phyloP scores from a whole-genome alignment of 2,797 vertebrate genomes.

The Meda fulgida region DNA sequence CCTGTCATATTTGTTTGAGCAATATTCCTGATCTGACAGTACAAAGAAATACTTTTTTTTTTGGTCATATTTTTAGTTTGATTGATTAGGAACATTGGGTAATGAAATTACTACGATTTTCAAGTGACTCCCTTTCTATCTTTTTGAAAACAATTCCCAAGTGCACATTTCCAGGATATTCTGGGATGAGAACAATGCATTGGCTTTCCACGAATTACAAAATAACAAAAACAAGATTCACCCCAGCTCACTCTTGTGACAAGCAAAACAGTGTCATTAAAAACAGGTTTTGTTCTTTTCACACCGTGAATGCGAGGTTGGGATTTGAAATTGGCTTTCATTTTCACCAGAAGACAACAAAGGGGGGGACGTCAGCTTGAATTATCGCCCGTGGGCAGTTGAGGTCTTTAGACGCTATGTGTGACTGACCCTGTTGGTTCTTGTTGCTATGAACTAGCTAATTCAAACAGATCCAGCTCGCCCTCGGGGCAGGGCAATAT shows the following conservation, averaged over 20 bases:
- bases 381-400: conserved; percentile 43
- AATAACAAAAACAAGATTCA: neutral
- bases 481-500: conserved; percentile 25
- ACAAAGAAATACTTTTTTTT: neutral
- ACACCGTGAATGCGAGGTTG: neutral
- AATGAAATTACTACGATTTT: neutral
- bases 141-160: neutral
- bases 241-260: neutral
- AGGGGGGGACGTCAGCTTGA: conserved; percentile 48
- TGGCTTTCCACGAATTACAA: neutral
- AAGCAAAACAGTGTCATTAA: conserved; percentile 6
- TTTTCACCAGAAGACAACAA: conserved; percentile 36
- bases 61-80: neutral
- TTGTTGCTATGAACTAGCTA: conserved; percentile 59
- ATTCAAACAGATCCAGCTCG: conserved; percentile 53
- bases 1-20: neutral
- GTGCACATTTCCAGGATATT: neutral
- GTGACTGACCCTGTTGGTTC: conserved; percentile 60
- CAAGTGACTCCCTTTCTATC: neutral
- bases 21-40: neutral
- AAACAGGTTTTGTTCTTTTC: conserved; percentile 27
- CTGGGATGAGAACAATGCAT: neutral
- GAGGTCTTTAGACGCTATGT: conserved; percentile 47
- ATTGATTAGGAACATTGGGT: neutral
- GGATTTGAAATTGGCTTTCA: conserved; percentile 41